phyloP scores from a whole-genome alignment of 2,888 invertebrate genomes.

The Erynnis tages region DNA sequence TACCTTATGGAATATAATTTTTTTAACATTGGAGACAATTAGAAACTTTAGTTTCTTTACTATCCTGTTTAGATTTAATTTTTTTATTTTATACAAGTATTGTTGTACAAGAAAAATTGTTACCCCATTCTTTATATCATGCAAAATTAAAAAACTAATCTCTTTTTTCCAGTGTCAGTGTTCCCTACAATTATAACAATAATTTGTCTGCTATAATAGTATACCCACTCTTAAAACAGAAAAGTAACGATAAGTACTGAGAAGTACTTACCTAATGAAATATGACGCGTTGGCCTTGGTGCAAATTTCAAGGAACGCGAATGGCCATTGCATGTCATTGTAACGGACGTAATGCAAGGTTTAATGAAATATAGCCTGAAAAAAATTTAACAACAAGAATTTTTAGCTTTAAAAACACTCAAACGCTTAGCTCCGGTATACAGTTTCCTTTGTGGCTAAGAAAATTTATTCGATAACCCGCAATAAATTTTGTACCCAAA shows the following conservation, averaged over 20 bases:
- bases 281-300: slow-evolving; percentile 1
- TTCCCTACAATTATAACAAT: too few species aligned
- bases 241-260: too few species aligned
- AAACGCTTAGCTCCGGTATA: slow-evolving; percentile 10
- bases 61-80: too few species aligned
- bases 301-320: slow-evolving; percentile 17
- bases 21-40: too few species aligned
- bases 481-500: slow-evolving; percentile 9
- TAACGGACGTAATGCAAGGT: slow-evolving; percentile 17
- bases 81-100: too few species aligned
- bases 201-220: too few species aligned
- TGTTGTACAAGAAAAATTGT: too few species aligned
- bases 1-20: too few species aligned
- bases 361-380: slow-evolving; percentile 18
- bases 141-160: too few species aligned
- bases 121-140: too few species aligned
- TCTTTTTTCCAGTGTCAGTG: neutral
- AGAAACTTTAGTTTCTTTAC: too few species aligned
- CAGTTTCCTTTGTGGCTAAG: slow-evolving; percentile 3
- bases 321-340: slow-evolving; percentile 17
- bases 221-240: too few species aligned
- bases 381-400: slow-evolving; percentile 1
- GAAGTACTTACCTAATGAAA: neutral
- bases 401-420: slow-evolving; percentile 5
- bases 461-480: slow-evolving; percentile 3